Evolutionary conservation across 2,797 vertebrate species (phyloP).

Genomic region (Synanceia verrucosa): DNA sequence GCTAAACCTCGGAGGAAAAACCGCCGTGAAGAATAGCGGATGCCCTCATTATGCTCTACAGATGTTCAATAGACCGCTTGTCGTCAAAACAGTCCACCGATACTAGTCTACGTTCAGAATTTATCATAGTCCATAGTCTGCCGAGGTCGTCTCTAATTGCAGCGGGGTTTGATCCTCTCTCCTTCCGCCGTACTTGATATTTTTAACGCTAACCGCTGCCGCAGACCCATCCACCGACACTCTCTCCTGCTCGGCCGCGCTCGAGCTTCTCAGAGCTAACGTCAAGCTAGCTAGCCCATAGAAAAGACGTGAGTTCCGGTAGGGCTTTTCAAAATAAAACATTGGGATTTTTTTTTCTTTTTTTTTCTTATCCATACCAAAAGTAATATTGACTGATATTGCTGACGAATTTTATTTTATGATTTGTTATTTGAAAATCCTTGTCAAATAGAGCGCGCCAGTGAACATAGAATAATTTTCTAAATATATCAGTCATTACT

Average conservation of each 20-base stretch:
- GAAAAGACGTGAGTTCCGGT: not conserved
- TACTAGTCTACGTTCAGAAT: slow-evolving; percentile 28
- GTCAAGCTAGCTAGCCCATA: not conserved
- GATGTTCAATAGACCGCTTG: slow-evolving; percentile 75
- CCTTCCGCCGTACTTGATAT: slow-evolving; percentile 50
- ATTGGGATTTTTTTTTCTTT: not conserved
- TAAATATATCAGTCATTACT: no score
- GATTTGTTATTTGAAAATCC: no score
- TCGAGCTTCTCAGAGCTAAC: slow-evolving; percentile 30
- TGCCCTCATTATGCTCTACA: slow-evolving; percentile 81
- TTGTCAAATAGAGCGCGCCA: no score
- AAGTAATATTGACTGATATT: no score
- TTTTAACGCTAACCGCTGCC: slow-evolving; percentile 70
- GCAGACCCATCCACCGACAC: slow-evolving; percentile 71
- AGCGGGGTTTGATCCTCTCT: slow-evolving; percentile 45
- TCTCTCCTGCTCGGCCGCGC: slow-evolving; percentile 69
- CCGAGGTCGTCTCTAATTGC: slow-evolving; percentile 48
- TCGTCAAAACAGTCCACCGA: slow-evolving; percentile 60
- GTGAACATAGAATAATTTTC: no score
- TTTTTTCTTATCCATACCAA: no score
- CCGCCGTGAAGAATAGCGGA: slow-evolving; percentile 75
- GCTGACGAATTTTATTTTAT: no score
- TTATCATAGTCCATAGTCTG: slow-evolving; percentile 64
- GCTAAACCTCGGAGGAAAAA: slow-evolving; percentile 65
- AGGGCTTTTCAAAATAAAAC: slow-evolving; percentile 50